A percentile compares a stretch with the other conserved stretches of the same genome.
Conservation (phyloP, 2,797 vertebrate species). For the Lutjanus campechanus region DNA sequence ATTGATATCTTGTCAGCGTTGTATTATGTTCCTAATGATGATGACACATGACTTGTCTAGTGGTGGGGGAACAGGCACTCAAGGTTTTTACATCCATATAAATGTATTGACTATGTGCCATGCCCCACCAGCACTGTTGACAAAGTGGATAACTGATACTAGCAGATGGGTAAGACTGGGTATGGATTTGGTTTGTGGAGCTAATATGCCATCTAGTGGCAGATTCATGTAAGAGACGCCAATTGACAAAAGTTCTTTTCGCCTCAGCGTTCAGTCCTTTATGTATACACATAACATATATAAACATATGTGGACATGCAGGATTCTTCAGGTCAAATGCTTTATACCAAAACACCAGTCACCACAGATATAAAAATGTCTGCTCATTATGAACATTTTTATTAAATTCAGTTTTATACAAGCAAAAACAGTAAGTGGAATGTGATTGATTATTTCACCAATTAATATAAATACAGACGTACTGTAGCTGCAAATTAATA, state of each 20-base stretch:
- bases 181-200: constrained; percentile 39
- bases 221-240: rapidly evolving
- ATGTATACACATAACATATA: neutral
- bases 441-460: constrained; percentile 1
- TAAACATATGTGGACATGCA: neutral
- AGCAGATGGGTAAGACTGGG: constrained; percentile 28
- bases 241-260: neutral
- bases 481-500: constrained; percentile 3
- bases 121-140: constrained; percentile 61
- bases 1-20: constrained; percentile 73
- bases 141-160: constrained; percentile 56
- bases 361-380: neutral
- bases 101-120: constrained; percentile 62
- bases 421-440: constrained; percentile 29
- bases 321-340: neutral
- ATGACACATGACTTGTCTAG: constrained; percentile 66
- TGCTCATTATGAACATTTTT: constrained; percentile 36
- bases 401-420: constrained; percentile 35
- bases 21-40: constrained; percentile 61
- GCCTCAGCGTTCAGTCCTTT: neutral
- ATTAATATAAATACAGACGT: constrained; percentile 14
- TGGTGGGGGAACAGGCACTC: constrained; percentile 47
- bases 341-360: neutral
- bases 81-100: constrained; percentile 57
- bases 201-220: constrained; percentile 76